Base-by-base conservation (phyloP, 2,797 vertebrate species). In the Glossophaga mutica region DNA sequence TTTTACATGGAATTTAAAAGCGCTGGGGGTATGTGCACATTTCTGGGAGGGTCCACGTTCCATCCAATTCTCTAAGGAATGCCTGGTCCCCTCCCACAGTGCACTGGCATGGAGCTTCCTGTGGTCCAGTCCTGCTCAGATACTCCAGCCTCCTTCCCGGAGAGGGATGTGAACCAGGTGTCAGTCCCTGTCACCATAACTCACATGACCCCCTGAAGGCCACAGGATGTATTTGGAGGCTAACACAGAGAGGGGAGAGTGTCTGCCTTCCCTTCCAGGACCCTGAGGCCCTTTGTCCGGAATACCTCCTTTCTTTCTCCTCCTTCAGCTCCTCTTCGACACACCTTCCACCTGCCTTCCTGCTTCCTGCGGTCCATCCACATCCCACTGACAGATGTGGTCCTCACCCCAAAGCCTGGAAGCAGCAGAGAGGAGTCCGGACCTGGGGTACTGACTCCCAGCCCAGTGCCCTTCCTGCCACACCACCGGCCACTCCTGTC, bases 401-500 rank as follows among this genome's bases (percentile, higher is more conserved):
- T 29, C 34, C 9, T 83, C 16, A 3, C 21, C 62, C 15, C 29
- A 79, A 50, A 67, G 32, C 29, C 70, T 2, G 0, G 84, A 44
- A 68, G 26, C 10, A 78, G 48, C 55, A 79, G 24, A 70, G 42
- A 59, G 3, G 3, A 34, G 44, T 34, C 59, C 39, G 48, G 48
- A 24, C 46, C 15, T 14, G 3, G 52, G 19, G 8, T 2, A 5
- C 57, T 12, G 6, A 24, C 11, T 42, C 44, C 68, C 50, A 76
- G 19, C 6, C 24, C 16, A 1, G n/a, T 19, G 46, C 19, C 44
- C 16, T 26, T 16, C 44, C 71, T 1, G 16, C 22, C 26, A 2
- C 3, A 5, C 26, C 8, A 7, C 29, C n/a, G 32, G 6, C 18
- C 9, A 15, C 2, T n/a, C 37, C 42, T 52, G 0, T 37, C 21